Percentiles rank a stretch among this genome's conserved stretches.
phyloP scores from a whole-genome alignment of 1,140 invertebrate genomes.

The Zaprionus vittiger region DNA sequence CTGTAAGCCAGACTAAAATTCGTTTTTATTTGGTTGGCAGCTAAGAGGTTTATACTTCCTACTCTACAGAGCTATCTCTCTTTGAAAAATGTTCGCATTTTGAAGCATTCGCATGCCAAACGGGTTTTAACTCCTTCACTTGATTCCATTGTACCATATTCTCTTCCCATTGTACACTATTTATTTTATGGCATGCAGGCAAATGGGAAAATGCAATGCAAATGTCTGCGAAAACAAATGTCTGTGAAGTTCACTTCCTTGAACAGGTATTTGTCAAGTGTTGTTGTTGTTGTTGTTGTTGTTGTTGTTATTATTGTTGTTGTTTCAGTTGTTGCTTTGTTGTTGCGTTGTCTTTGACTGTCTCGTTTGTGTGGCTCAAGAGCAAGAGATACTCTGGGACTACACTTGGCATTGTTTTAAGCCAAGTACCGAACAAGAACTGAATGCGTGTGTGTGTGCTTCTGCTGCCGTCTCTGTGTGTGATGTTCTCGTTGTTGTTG shows the following conservation, averaged over 20 bases:
- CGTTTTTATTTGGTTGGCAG: neutral
- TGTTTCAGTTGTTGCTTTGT: slow-evolving; percentile 27
- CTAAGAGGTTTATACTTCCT: neutral
- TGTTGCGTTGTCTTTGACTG: slow-evolving; percentile 38
- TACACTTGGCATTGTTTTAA: slow-evolving; percentile 67
- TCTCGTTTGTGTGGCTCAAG: slow-evolving; percentile 48
- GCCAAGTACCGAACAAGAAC: slow-evolving; percentile 36
- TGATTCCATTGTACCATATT: neutral
- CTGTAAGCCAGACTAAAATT: neutral
- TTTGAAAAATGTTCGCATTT: neutral
- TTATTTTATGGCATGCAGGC: slow-evolving; percentile 21
- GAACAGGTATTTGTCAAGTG: slow-evolving; percentile 85
- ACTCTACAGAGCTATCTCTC: slow-evolving; percentile 19
- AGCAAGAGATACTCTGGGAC: slow-evolving; percentile 23
- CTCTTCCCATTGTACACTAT: slow-evolving; percentile 1
- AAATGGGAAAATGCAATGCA: slow-evolving; percentile 37
- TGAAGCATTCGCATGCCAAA: slow-evolving; percentile 2
- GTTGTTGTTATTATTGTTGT: slow-evolving; percentile 34
- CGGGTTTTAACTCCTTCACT: neutral
- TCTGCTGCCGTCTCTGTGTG: neutral
- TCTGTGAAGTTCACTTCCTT: slow-evolving; percentile 84
- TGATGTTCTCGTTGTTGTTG: slow-evolving; percentile 1
- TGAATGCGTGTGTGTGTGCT: slow-evolving; percentile 23
- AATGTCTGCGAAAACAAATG: slow-evolving; percentile 67
- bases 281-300: slow-evolving; percentile 33